Conservation (phyloP, 2,797 vertebrate species). For the Aphelocoma californica region DNA sequence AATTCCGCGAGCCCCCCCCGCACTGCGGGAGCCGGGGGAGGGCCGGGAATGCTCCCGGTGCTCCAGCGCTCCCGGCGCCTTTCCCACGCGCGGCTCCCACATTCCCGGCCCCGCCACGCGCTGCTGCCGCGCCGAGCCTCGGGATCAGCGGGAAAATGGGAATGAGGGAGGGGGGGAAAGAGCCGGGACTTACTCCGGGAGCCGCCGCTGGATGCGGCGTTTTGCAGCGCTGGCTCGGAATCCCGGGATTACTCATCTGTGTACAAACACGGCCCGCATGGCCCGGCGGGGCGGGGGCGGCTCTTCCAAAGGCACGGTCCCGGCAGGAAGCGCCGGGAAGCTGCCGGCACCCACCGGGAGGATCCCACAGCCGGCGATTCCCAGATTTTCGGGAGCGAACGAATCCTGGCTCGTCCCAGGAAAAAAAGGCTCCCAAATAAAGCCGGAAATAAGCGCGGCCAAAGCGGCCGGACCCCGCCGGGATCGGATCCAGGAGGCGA, state of each 20-base stretch:
- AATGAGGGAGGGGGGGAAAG: fast-evolving
- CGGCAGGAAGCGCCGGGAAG: not conserved
- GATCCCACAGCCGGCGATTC: not conserved
- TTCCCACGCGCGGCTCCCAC: fast-evolving
- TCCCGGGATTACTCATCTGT: not conserved
- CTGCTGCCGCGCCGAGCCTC: not conserved
- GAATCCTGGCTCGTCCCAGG: not conserved
- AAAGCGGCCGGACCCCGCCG: not conserved
- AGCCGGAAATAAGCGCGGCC: constrained; percentile 26
- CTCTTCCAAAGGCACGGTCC: not conserved
- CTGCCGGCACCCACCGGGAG: not conserved
- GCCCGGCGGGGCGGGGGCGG: not conserved
- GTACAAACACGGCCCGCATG: constrained; percentile 24
- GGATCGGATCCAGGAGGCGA: not conserved
- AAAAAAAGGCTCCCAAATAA: not conserved
- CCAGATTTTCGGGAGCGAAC: not conserved
- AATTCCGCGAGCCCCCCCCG: not conserved
- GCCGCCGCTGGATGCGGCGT: not conserved
- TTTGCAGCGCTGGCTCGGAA: not conserved
- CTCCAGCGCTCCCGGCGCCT: not conserved
- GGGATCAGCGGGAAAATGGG: not conserved
- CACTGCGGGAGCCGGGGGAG: not conserved
- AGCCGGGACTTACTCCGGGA: not conserved
- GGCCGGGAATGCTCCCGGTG: not conserved
- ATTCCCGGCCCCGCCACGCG: not conserved